Evolutionary conservation across 53 echinoderm and acorn worm species (phyloP).

Genomic region (Arbacia lixula): DNA sequence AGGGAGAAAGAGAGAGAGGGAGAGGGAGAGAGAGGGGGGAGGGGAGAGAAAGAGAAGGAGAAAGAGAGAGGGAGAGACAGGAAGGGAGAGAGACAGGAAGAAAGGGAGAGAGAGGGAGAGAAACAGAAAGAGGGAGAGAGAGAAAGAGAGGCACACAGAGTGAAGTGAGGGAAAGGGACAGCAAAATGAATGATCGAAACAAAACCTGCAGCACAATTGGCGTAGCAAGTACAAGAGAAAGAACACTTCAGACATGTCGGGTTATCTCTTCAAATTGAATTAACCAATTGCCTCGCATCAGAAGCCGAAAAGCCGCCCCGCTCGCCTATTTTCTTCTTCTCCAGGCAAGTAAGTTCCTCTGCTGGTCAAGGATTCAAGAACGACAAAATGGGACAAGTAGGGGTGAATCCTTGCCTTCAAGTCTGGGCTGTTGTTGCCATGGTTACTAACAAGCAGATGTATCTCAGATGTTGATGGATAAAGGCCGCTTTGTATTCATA

Average conservation of each 20-base stretch:
- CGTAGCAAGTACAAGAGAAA: constrained; percentile 12
- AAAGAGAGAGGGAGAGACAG: background rate
- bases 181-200: background rate
- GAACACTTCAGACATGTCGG: background rate
- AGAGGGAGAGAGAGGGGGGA: background rate
- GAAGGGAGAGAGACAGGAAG: background rate
- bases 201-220: constrained; percentile 21
- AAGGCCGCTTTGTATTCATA: too few relatives aligned
- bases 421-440: constrained; percentile 18
- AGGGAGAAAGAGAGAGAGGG: background rate
- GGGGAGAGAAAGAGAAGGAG: background rate
- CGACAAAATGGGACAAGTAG: background rate
- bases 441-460: constrained; percentile 56
- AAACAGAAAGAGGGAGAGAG: background rate
- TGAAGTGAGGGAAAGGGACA: constrained; percentile 14
- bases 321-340: background rate
- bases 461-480: too few relatives aligned
- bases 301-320: constrained; percentile 13
- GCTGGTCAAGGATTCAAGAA: constrained; percentile 47
- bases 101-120: background rate
- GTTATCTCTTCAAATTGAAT: constrained; percentile 45
- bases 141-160: background rate
- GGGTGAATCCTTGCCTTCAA: background rate
- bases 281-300: constrained; percentile 32
- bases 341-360: background rate